Evolutionary conservation across 2,113 vertebrate species (phyloP).

Genomic region (Eidolon helvum): DNA sequence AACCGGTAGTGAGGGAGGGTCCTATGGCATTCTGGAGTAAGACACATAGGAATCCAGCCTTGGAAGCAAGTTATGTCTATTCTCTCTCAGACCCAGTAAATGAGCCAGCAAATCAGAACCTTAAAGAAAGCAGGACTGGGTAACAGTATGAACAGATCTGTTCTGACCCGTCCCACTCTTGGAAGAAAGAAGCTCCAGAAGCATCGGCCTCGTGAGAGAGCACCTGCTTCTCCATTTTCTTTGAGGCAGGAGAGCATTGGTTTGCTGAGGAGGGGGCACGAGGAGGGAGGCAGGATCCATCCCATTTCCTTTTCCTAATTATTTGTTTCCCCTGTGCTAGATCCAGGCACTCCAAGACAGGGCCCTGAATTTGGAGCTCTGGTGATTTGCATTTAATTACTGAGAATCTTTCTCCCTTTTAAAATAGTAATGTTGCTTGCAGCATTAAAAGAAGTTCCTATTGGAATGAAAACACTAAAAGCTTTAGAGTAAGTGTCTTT

Average conservation of each 20-base stretch:
- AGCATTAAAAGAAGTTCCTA: conserved; percentile 54
- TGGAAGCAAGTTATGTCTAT: not conserved
- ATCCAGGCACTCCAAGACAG: not conserved
- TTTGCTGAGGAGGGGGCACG: not conserved
- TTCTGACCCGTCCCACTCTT: not conserved
- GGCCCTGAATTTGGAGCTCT: not conserved
- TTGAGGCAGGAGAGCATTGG: not conserved
- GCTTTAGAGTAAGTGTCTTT: conserved; percentile 61
- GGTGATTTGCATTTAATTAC: conserved; percentile 63
- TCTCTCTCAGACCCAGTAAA: not conserved
- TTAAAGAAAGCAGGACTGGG: not conserved
- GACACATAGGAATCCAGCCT: not conserved
- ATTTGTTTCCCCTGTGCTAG: not conserved
- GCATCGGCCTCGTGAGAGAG: not conserved
- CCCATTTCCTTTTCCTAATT: not conserved
- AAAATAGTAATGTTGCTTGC: conserved; percentile 41
- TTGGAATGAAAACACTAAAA: conserved; percentile 54
- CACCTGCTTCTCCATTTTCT: not conserved
- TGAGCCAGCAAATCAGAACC: not conserved
- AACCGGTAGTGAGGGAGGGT: not conserved
- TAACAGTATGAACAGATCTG: not conserved
- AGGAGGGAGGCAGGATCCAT: not conserved
- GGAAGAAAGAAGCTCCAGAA: not conserved
- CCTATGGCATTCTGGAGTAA: not conserved
- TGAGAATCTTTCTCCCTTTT: conserved; percentile 47